Percentiles rank a stretch among this genome's conserved stretches.
Evolutionary conservation across 2,113 vertebrate species (phyloP).

Genomic region (Rhineura floridana): DNA sequence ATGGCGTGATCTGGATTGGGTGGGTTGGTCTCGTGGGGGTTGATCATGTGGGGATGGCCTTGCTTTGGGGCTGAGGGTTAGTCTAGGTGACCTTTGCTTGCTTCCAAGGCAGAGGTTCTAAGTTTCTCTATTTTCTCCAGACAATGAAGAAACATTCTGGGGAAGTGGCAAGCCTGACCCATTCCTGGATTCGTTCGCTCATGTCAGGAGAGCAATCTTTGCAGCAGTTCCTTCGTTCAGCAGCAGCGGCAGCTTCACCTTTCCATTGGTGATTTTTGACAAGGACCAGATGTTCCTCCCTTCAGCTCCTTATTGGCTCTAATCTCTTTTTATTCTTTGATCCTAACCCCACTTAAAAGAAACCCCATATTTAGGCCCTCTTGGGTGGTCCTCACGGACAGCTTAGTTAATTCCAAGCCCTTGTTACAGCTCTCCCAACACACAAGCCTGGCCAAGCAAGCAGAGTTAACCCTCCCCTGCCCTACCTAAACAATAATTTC

Average conservation of each 20-base stretch:
- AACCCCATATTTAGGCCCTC: constrained; percentile 66
- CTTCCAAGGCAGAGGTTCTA: not conserved
- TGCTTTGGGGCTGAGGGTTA: not conserved
- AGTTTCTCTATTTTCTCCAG: too few species aligned
- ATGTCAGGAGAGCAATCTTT: not conserved
- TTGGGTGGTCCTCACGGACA: constrained; percentile 70
- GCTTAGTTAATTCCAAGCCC: constrained; percentile 65
- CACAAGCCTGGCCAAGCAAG: constrained; percentile 54
- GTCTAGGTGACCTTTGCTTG: not conserved
- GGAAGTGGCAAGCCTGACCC: constrained; percentile 65
- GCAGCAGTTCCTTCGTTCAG: not conserved
- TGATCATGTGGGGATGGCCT: not conserved
- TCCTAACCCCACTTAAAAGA: constrained; percentile 66
- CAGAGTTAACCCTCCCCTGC: constrained; percentile 52
- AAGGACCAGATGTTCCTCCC: constrained; percentile 31
- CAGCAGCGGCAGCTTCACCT: constrained; percentile 12
- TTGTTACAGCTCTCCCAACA: constrained; percentile 60
- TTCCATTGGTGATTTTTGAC: constrained; percentile 34
- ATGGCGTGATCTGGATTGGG: not conserved
- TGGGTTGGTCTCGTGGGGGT: too few species aligned
- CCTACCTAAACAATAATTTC: constrained; percentile 2
- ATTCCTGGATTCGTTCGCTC: constrained; percentile 49
- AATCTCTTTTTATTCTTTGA: constrained; percentile 73
- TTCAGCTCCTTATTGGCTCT: constrained; percentile 63
- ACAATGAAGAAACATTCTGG: not conserved